These are phyloP conservation scores for Bombus terrestris DNA, from an alignment of 1,140 invertebrate genomes.

Conservation along the genomic window DNA sequence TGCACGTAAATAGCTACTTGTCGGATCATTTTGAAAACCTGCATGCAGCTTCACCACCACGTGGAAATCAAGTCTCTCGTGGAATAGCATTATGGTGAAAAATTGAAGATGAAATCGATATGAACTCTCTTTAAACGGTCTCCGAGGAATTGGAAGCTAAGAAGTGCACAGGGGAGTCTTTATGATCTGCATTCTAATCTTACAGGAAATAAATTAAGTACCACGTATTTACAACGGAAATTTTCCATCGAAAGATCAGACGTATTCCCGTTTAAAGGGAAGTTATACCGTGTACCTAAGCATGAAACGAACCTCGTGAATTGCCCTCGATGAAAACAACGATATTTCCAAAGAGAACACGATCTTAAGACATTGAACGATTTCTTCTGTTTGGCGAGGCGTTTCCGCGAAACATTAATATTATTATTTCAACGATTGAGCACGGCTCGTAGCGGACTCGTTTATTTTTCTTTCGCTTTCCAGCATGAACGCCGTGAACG, in stretches of 20 bases:
- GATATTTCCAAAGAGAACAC: background rate
- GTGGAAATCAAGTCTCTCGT: conserved; percentile 55
- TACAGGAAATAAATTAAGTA: background rate
- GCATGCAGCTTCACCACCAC: conserved; percentile 35
- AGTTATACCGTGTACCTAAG: background rate
- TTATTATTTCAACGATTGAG: conserved; percentile 69
- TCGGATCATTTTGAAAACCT: conserved; percentile 76
- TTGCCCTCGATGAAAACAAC: background rate
- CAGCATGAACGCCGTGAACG: conserved; percentile 49
- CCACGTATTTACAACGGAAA: background rate
- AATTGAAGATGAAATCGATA: conserved; percentile 59
- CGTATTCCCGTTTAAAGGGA: background rate
- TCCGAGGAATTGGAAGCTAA: background rate
- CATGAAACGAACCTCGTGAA: background rate
- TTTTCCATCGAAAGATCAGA: background rate
- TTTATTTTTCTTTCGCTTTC: conserved; percentile 70
- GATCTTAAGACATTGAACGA: conserved; percentile 28
- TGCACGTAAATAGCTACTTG: conserved; percentile 82
- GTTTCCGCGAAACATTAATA: conserved; percentile 59
- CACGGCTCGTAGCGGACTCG: conserved; percentile 48
- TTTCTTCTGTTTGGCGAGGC: background rate
- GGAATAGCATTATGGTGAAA: conserved; percentile 33
- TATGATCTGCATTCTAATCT: background rate
- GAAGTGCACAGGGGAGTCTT: background rate
- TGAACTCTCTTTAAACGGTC: background rate